phyloP scores from a whole-genome alignment of 2,113 vertebrate genomes.

The Maccullochella peelii region DNA sequence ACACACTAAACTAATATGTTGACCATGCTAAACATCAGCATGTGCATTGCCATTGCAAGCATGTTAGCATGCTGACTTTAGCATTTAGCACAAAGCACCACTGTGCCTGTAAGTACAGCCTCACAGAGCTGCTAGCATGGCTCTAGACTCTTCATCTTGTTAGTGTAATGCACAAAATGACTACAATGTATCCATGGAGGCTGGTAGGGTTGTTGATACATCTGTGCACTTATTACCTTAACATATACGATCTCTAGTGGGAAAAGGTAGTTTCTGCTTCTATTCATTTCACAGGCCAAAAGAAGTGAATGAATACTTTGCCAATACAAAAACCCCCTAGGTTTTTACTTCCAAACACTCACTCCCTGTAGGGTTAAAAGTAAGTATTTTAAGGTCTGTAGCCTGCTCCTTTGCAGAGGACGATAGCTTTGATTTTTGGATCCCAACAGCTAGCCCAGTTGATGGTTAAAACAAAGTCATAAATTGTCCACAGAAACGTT shows the following conservation, averaged over 20 bases:
- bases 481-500: background rate
- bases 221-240: background rate
- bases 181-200: background rate
- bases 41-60: background rate
- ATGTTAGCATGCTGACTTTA: background rate
- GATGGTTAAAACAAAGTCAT: background rate
- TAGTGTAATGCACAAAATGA: background rate
- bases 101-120: background rate
- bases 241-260: background rate
- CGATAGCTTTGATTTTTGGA: conserved; percentile 5
- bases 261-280: background rate
- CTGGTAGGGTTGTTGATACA: background rate
- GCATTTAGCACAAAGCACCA: background rate
- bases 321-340: background rate
- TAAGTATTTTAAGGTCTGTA: background rate
- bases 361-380: background rate
- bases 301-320: background rate
- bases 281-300: background rate
- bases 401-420: background rate
- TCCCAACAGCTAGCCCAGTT: background rate
- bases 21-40: background rate
- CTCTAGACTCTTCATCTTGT: background rate
- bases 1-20: background rate
- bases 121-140: background rate
- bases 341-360: background rate